Evolutionary conservation across 2,797 vertebrate genomes (phyloP).

Genomic region (Pipistrellus pygmaeus): DNA sequence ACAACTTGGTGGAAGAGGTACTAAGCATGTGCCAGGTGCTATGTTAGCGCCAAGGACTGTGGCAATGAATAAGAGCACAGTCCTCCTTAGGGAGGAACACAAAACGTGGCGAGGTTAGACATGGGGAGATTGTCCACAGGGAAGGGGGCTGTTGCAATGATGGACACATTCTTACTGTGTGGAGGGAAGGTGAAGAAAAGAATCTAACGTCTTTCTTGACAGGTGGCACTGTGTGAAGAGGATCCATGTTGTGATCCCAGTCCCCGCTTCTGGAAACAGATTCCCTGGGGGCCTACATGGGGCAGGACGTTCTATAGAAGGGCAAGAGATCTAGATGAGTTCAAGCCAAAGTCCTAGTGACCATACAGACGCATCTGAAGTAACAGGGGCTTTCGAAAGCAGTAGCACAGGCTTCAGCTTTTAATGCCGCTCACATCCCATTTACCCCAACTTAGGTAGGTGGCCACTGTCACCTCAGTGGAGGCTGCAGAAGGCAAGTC

Average conservation of each 20-base stretch:
- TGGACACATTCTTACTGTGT: neutral
- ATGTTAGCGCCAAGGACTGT: neutral
- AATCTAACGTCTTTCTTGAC: neutral
- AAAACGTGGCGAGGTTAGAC: neutral
- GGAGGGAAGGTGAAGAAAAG: neutral
- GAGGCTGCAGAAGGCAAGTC: neutral
- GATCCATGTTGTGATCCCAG: neutral
- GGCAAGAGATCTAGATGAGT: neutral
- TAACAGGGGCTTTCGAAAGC: neutral
- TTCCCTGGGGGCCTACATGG: neutral
- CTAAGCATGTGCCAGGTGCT: neutral
- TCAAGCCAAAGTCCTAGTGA: neutral
- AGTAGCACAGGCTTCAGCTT: neutral
- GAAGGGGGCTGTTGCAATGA: neutral
- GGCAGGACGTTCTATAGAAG: neutral
- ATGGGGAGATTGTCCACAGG: neutral
- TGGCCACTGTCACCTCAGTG: neutral
- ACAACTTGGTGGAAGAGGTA: neutral
- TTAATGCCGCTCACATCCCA: neutral
- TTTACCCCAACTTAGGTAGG: neutral
- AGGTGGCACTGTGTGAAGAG: neutral
- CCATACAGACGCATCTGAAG: neutral
- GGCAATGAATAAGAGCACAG: accelerated
- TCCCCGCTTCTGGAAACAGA: neutral
- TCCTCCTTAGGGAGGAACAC: neutral